A percentile compares a stretch with the other conserved stretches of the same genome.
phyloP scores from a whole-genome alignment of 2,797 vertebrate genomes.

The Telmatherina bonti region DNA sequence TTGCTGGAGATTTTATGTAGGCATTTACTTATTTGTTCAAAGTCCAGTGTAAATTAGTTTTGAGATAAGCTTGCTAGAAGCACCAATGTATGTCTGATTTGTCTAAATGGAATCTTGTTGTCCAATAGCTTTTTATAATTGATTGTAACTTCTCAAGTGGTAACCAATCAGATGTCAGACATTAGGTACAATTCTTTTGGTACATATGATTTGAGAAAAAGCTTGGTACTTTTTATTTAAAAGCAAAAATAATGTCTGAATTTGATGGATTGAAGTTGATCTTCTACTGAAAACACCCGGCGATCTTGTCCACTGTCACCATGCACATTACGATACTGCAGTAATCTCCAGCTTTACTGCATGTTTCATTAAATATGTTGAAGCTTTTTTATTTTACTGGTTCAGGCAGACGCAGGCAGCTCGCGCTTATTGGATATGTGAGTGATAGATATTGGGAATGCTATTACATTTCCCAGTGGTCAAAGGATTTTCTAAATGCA shows the following conservation, averaged over 20 bases:
- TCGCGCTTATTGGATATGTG: conserved; percentile 44
- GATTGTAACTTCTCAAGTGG: conserved; percentile 17
- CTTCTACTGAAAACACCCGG: conserved; percentile 51
- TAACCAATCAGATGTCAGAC: conserved; percentile 46
- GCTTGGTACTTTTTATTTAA: conserved; percentile 76
- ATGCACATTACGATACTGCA: conserved; percentile 46
- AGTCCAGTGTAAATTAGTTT: conserved; percentile 61
- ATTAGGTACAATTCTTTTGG: conserved; percentile 81
- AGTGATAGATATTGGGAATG: conserved; percentile 53
- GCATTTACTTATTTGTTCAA: conserved; percentile 68
- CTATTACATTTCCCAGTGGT: conserved; percentile 35
- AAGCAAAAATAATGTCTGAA: conserved; percentile 45
- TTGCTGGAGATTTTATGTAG: conserved; percentile 65
- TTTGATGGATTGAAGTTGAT: conserved; percentile 55
- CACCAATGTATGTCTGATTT: conserved; percentile 65
- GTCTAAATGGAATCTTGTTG: conserved; percentile 41
- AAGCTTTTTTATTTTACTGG: conserved; percentile 34
- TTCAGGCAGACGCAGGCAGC: conserved; percentile 22
- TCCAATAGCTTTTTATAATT: conserved; percentile 31
- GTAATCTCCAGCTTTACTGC: conserved; percentile 31
- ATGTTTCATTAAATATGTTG: conserved; percentile 51
- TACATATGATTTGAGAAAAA: conserved; percentile 72
- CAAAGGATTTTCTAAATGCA: conserved; percentile 32
- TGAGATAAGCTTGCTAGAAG: conserved; percentile 47
- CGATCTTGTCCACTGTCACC: conserved; percentile 49